Evolutionary conservation across 2,113 vertebrate genomes (phyloP).

Genomic region (Oryzias curvinotus): DNA sequence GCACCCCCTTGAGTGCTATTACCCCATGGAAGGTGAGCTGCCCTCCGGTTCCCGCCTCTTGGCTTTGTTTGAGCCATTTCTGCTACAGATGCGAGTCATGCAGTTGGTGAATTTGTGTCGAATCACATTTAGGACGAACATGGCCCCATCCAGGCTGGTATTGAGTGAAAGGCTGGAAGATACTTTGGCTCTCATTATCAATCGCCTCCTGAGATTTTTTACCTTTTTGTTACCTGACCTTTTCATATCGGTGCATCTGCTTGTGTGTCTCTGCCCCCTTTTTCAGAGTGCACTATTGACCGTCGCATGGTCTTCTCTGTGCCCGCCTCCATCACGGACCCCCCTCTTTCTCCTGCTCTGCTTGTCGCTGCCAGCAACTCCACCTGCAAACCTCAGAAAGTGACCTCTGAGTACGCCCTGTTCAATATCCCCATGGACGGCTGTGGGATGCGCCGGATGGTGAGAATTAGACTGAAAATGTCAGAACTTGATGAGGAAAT

Average conservation of each 20-base stretch:
- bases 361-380: constrained; percentile 63
- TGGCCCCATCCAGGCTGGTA: constrained; percentile 39
- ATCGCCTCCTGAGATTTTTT: constrained; percentile 59
- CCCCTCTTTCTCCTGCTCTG: constrained; percentile 66
- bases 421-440: constrained; percentile 79
- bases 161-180: constrained; percentile 48
- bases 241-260: constrained; percentile 32
- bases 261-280: constrained; percentile 18
- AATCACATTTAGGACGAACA: constrained; percentile 28
- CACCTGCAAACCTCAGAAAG: constrained; percentile 69
- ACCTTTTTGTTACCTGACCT: constrained; percentile 65
- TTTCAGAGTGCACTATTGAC: constrained; percentile 77
- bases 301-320: constrained; percentile 80
- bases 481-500: not conserved
- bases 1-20: constrained; percentile 67
- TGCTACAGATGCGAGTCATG: constrained; percentile 19
- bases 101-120: constrained; percentile 34
- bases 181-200: constrained; percentile 63
- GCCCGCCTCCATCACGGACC: constrained; percentile 69
- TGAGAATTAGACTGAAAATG: constrained; percentile 29
- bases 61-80: constrained; percentile 34
- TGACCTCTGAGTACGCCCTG: constrained; percentile 68
- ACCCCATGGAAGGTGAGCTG: constrained; percentile 78
- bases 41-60: constrained; percentile 38
- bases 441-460: constrained; percentile 74